Evolutionary conservation across 2,797 vertebrate species (phyloP).

Genomic region (Centroberyx gerrardi): DNA sequence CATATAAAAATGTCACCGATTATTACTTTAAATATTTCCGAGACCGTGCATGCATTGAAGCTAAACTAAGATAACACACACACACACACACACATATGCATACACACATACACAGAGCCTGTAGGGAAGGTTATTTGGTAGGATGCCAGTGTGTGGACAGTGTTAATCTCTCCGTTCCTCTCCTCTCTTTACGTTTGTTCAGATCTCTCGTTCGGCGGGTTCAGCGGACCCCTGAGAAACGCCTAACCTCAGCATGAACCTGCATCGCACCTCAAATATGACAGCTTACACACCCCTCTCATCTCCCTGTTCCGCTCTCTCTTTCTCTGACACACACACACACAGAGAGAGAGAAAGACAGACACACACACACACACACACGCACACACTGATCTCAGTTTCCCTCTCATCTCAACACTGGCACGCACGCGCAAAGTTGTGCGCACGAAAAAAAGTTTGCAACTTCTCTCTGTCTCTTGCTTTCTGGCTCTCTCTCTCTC

Average conservation of each 20-base stretch:
- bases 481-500: constrained; percentile 35
- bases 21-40: too few species aligned
- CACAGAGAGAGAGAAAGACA: constrained; percentile 5
- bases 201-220: constrained; percentile 73
- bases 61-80: neutral
- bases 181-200: constrained; percentile 57
- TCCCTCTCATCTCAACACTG: constrained; percentile 67
- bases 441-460: constrained; percentile 57
- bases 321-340: constrained; percentile 50
- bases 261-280: constrained; percentile 79
- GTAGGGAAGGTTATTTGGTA: constrained; percentile 29
- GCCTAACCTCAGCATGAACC: constrained; percentile 83
- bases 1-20: too few species aligned
- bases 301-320: constrained; percentile 62
- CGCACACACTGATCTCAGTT: constrained; percentile 41
- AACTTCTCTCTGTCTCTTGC: constrained; percentile 45
- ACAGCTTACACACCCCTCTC: constrained; percentile 80
- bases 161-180: constrained; percentile 69
- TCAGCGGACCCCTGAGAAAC: constrained; percentile 82
- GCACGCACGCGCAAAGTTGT: constrained; percentile 20
- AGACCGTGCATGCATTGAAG: neutral
- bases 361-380: constrained; percentile 12
- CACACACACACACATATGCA: constrained; percentile 11
- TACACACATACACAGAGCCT: constrained; percentile 10
- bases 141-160: constrained; percentile 62